Percentiles rank a stretch among this genome's conserved stretches.
Evolutionary conservation across 2,888 invertebrate genomes (phyloP).

Genomic region (Euzophera pinguis): DNA sequence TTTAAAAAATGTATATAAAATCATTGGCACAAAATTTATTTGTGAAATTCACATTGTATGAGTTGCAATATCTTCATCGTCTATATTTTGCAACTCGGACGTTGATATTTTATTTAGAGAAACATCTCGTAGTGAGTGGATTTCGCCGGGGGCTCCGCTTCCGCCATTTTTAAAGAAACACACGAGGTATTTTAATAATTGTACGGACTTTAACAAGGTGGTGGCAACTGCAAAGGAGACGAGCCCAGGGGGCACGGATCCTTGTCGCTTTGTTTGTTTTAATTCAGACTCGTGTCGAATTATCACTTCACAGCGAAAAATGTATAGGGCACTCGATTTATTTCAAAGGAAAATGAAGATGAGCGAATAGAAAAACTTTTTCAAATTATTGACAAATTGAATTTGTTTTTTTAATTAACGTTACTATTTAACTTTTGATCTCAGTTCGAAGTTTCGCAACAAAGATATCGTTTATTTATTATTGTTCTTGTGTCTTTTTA

Average conservation of each 20-base stretch:
- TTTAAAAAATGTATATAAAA: too few species aligned
- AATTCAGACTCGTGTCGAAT: neutral
- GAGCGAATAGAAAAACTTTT: neutral
- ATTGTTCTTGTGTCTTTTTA: too few species aligned
- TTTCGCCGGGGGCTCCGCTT: slow-evolving; percentile 11
- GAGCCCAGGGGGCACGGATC: neutral
- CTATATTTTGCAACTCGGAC: slow-evolving; percentile 16
- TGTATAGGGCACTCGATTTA: neutral
- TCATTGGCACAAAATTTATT: too few species aligned
- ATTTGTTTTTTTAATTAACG: neutral
- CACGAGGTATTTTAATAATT: slow-evolving; percentile 18
- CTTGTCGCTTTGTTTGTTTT: slow-evolving; percentile 4
- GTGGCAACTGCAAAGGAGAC: neutral
- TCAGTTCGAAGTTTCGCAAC: too few species aligned
- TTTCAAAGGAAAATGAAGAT: neutral
- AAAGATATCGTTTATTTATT: too few species aligned
- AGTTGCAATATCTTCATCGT: neutral
- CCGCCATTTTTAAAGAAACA: slow-evolving; percentile 17
- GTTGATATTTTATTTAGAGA: slow-evolving; percentile 44
- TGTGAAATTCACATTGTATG: neutral
- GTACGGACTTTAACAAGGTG: slow-evolving; percentile 6
- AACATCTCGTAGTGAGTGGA: slow-evolving; percentile 20
- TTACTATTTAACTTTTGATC: too few species aligned
- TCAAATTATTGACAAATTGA: neutral
- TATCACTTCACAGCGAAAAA: neutral